Evolutionary conservation across 2,113 vertebrate genomes (phyloP), one percentile per base, ranked within the genome.

Genomic region (Sardina pilchardus): DNA sequence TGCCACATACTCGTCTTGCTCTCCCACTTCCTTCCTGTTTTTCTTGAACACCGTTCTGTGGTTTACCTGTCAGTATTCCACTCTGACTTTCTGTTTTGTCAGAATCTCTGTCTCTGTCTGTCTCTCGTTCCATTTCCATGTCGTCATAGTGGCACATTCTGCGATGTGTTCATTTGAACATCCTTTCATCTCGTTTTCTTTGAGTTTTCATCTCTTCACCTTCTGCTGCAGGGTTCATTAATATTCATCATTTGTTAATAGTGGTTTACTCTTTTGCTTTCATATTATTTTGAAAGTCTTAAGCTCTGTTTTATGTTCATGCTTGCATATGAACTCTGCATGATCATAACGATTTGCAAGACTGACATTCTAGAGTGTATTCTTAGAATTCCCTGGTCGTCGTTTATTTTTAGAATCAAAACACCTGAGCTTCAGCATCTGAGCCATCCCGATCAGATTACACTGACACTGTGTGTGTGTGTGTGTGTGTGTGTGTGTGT

Each of bases 371-470:
- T 30, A 0, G 10, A 71, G 63, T 71, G 8, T 71, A 26, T 71
- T 71, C 63, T 71, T 30, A 71, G 63, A 71, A 71, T 14, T 34
- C 63, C 1, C 26, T 71, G 63, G 63, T 34, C 9, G n/a, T 71
- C 8, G n/a, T 71, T 71, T 71, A 71, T 71, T 71, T 71, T 71
- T 71, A 71, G 63, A 71, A 71, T 12, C 63, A 71, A 71, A 71
- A 71, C 63, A 71, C 63, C 63, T 71, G 63, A 71, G 63, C 63
- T 12, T 34, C 26, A 71, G 9, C 9, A 71, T 71, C n/a, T 71
- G 63, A 71, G 82, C 14, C 47, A 56, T 36, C 4, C 16, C 21
- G 82, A 34, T 71, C 30, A 71, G n/a, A 71, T 71, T 71, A 71
- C 63, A 71, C 63, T 71, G 63, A 63, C 56, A 63, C 26, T 71